Evolutionary conservation across 2,888 invertebrate species (phyloP).

Genomic region (Flexamia atlantica): DNA sequence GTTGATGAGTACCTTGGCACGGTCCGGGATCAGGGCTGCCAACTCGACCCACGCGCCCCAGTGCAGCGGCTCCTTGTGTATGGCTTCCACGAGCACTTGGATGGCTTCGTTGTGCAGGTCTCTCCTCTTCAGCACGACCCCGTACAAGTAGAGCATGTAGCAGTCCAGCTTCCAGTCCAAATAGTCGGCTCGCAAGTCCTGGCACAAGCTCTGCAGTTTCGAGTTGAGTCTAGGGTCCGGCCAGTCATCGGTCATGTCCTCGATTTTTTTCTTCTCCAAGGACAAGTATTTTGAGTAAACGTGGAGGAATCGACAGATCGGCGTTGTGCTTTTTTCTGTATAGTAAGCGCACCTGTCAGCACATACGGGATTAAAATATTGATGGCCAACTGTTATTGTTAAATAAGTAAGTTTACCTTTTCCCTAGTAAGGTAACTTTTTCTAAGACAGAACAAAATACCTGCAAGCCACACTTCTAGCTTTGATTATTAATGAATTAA

Average conservation of each 20-base stretch:
- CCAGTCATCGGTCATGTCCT: slow-evolving; percentile 86
- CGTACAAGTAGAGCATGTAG: slow-evolving; percentile 92
- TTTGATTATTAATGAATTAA: too few relatives aligned
- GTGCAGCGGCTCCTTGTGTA: slow-evolving; percentile 88
- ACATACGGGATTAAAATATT: too few relatives aligned
- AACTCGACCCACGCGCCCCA: slow-evolving; percentile 98
- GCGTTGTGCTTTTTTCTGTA: slow-evolving; percentile 82
- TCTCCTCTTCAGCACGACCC: slow-evolving; percentile 92
- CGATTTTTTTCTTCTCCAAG: slow-evolving; percentile 92
- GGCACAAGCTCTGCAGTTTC: slow-evolving; percentile 77
- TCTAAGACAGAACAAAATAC: too few relatives aligned
- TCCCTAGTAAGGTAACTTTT: too few relatives aligned
- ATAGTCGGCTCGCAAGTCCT: slow-evolving; percentile 79
- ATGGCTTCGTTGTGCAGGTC: slow-evolving; percentile 89
- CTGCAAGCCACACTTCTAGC: too few relatives aligned
- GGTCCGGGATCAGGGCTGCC: slow-evolving; percentile 89
- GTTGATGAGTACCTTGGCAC: slow-evolving; percentile 86
- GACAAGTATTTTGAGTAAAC: slow-evolving; percentile 93
- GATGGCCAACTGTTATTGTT: too few relatives aligned
- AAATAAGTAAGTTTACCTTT: too few relatives aligned
- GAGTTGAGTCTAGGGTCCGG: slow-evolving; percentile 78
- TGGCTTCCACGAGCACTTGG: slow-evolving; percentile 87
- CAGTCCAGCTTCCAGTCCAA: slow-evolving; percentile 86
- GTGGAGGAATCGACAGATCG: slow-evolving; percentile 89
- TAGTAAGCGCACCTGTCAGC: slow-evolving; percentile 86